Base-by-base conservation (phyloP, 1,140 invertebrate species). In the Drosophila trapezifrons region DNA sequence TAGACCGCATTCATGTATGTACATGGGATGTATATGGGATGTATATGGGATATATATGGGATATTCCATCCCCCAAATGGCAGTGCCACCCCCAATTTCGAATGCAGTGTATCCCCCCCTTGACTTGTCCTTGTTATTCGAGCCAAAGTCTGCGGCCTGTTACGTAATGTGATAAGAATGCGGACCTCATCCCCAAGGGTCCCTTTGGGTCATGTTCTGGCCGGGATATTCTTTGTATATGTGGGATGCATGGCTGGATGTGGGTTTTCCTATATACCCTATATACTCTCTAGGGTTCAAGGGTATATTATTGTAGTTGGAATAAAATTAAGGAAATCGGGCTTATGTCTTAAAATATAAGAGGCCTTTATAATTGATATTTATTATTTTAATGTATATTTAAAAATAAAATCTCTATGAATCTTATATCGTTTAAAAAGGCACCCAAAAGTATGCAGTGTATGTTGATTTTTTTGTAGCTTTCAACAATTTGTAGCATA, bases 101-200 rank as follows among this genome's bases (percentile, higher is more conserved):
- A 46, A 56, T 64, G 64, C 49, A 62, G 0, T 40, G 38, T 62
- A 29, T 18, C 55, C 38, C 20, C 49, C 57, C 35, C 38, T 15
- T 57, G 27, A 40, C 13, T 38, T 37, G 22, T 29, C 45, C 32
- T 74, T 74, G 83, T 80, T 89, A 87, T 89, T 77, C 25, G 84
- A 87, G 57, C 65, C 73, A 49, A 80, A 89, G 83, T 87, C 83
- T 89, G 83, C 80, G 83, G 83, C 83, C 83, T 77, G 83, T 84
- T 80, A 83, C 76, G 83, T 87, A 89, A 87, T 89, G 76, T 84
- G 83, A 87, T 87, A 87, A 89, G 83, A 87, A 87, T 83, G 76
- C 51, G 8, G 59, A 47, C 32, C 29, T 35, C 63, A 69, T 52
- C 42, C 40, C 72, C 73, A 43, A 32, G 37, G 35, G 32, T 37